These are phyloP conservation scores for Aphidius gifuensis DNA, from an alignment of 1,140 invertebrate species.

Conservation along the genomic window DNA sequence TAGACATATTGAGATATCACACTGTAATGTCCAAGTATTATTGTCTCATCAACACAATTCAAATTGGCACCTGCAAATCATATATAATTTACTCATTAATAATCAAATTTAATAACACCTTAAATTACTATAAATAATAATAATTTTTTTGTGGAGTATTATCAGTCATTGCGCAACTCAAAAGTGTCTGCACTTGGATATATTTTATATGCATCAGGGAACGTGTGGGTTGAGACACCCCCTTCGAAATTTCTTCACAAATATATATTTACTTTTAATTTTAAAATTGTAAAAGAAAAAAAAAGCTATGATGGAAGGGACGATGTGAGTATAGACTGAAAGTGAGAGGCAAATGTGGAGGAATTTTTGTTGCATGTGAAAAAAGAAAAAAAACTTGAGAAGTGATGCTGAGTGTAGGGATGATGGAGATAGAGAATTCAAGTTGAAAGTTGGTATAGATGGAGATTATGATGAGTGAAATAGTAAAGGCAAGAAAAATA, in stretches of 20 bases:
- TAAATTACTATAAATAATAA: no score
- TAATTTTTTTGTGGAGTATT: no score
- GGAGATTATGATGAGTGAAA: not conserved
- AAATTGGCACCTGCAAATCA: no score
- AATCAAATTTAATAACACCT: no score
- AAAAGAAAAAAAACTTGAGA: not conserved
- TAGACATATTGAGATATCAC: no score
- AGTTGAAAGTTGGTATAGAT: not conserved
- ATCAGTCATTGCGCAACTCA: not conserved
- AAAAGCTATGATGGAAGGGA: not conserved
- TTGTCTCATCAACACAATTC: no score
- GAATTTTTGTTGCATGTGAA: not conserved
- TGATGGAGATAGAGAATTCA: not conserved
- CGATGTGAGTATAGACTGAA: not conserved
- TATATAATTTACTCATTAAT: no score
- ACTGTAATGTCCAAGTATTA: no score
- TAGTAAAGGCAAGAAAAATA: not conserved
- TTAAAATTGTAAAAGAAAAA: not conserved
- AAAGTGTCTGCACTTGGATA: slow-evolving; percentile 32
- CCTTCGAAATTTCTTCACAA: not conserved
- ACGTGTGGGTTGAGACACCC: slow-evolving; percentile 22
- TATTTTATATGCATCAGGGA: slow-evolving; percentile 38
- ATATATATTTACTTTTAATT: not conserved
- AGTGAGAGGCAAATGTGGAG: not conserved
- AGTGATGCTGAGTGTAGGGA: slow-evolving; percentile 6